Evolutionary conservation across 2,113 vertebrate genomes (phyloP), one percentile per base, ranked within the genome.

Genomic region (Myotis lucifugus): DNA sequence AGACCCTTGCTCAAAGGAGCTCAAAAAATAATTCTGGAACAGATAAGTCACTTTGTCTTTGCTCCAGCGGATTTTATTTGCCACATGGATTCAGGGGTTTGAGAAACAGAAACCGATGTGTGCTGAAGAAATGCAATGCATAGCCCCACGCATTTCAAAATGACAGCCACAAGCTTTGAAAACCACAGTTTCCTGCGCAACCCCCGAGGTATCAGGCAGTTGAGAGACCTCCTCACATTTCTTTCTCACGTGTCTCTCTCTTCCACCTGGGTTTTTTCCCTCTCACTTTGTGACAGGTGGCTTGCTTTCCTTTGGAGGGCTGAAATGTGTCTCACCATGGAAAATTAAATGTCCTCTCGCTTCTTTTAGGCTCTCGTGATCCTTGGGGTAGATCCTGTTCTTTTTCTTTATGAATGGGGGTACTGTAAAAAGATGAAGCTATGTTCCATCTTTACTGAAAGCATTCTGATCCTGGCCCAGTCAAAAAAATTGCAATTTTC

Each of bases 31-130:
- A 94, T 94, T 95, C 46, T 83, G 40, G 69, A 50, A 64, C 46
- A 90, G 67, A 61, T 90, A 96, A 73, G 74, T 90, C 40, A 48
- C 78, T 78, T 94, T 83, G 61, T 82, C 79, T 94, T 89, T 56
- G 74, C 70, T 95, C 46, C 34, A 89, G 42, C 14, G 91, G 66
- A 69, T 91, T 94, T 93, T 91, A 77, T 86, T 93, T 89, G 78
- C 59, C 67, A 91, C 46, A 21, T 50, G 46, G 29, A 72, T 85
- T 85, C 61, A 73, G 32, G 59, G 40, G 72, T 79, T 78, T 82
- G 79, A 95, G 88, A 37, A 32, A 18, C 21, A 66, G 73, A 87
- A 91, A 88, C 61, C 18, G 66, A 23, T 88, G 15, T 40, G 40
- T 78, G 32, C 42, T 78, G 37, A 93, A 88, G 66, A 82, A 95